Conservation (phyloP, 2,113 vertebrate genomes). For the Nansenia antarctica region DNA sequence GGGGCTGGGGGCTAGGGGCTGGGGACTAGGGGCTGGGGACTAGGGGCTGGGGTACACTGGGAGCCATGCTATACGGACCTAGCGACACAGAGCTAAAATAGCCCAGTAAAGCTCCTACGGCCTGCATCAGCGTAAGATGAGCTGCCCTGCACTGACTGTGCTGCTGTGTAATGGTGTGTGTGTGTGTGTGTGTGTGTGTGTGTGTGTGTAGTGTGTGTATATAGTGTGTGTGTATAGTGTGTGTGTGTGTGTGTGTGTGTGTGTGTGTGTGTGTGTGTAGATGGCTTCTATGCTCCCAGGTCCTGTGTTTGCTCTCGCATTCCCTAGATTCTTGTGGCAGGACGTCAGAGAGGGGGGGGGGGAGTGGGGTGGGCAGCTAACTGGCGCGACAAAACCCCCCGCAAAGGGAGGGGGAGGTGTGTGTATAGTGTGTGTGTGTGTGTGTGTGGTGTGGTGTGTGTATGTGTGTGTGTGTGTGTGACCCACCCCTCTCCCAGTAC, state of each 20-base stretch:
- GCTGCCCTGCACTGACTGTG: neutral
- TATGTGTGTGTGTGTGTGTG: constrained; percentile 8
- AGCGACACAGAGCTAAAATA: neutral
- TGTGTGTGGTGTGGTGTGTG: neutral
- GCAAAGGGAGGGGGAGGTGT: neutral
- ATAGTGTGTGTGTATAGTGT: constrained; percentile 1
- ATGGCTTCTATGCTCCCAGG: constrained; percentile 1
- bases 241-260: constrained; percentile 1
- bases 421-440: constrained; percentile 9
- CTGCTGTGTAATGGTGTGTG: constrained; percentile 1
- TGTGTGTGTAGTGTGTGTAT: neutral
- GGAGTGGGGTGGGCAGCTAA: neutral
- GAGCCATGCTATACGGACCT: neutral
- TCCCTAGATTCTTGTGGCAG: constrained; percentile 49
- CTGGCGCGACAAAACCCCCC: constrained; percentile 19
- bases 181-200: constrained; percentile 1
- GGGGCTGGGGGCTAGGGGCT: no score
- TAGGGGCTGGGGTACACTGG: no score
- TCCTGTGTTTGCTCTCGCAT: constrained; percentile 39
- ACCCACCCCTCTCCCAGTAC: neutral
- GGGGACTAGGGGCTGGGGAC: no score
- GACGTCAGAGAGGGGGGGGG: constrained; percentile 35
- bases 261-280: neutral
- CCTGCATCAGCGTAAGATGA: constrained; percentile 5
- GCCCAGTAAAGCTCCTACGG: neutral